phyloP scores from a whole-genome alignment of 2,113 vertebrate genomes.

The Symphodus melops region DNA sequence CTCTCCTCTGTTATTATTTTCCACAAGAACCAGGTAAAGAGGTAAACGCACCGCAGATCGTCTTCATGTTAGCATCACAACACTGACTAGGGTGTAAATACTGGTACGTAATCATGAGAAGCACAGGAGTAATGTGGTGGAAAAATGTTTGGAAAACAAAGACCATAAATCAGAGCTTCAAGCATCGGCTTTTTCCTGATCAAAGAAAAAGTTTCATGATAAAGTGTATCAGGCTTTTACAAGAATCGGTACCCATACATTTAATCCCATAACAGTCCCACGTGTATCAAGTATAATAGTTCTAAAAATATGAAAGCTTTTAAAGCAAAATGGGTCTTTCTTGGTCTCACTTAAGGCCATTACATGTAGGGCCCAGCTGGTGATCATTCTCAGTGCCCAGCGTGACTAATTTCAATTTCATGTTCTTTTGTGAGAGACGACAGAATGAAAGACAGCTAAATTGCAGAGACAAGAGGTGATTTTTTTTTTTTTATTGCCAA shows the following conservation, averaged over 20 bases:
- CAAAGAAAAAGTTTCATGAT: neutral
- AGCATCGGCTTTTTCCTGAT: no score
- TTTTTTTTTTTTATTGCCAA: slow-evolving; percentile 1
- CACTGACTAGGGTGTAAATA: slow-evolving; percentile 41
- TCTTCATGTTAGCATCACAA: slow-evolving; percentile 40
- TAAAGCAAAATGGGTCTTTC: slow-evolving; percentile 12
- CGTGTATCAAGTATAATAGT: neutral
- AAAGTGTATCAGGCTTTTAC: neutral
- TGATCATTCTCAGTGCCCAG: slow-evolving; percentile 37
- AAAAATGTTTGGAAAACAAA: slow-evolving; percentile 26
- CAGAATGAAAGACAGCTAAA: slow-evolving; percentile 30
- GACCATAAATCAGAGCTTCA: no score
- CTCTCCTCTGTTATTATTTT: slow-evolving; percentile 46
- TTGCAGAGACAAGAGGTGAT: slow-evolving; percentile 7
- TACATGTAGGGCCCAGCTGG: slow-evolving; percentile 37
- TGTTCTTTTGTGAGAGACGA: slow-evolving; percentile 37
- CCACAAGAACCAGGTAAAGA: slow-evolving; percentile 13
- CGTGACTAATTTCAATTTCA: slow-evolving; percentile 57
- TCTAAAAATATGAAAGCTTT: slow-evolving; percentile 24
- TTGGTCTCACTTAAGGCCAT: slow-evolving; percentile 18
- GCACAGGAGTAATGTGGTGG: slow-evolving; percentile 25
- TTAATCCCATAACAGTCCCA: neutral
- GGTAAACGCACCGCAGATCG: slow-evolving; percentile 3
- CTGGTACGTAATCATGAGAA: slow-evolving; percentile 22
- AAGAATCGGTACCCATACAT: neutral